These are phyloP conservation scores for Agrotis ipsilon DNA, from an alignment of 2,888 invertebrate genomes.

Conservation along the genomic window DNA sequence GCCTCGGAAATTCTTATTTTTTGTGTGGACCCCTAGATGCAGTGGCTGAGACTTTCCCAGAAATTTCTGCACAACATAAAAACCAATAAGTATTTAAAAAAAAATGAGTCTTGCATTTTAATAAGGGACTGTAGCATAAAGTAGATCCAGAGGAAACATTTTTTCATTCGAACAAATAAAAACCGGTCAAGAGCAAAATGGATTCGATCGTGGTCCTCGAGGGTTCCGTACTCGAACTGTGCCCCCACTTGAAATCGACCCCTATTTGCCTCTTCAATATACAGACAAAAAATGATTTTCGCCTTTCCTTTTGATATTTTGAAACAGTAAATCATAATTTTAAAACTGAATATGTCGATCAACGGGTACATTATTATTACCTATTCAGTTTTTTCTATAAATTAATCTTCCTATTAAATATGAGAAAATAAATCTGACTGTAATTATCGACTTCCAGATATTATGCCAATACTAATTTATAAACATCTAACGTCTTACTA, in stretches of 20 bases:
- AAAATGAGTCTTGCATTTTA: too few species aligned
- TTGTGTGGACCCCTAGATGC: too few species aligned
- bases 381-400: too few species aligned
- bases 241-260: constrained; percentile 36
- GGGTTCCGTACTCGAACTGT: constrained; percentile 18
- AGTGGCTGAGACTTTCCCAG: too few species aligned
- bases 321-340: background rate
- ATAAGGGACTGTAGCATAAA: background rate
- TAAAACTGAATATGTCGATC: background rate
- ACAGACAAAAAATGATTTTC: constrained; percentile 17
- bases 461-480: too few species aligned
- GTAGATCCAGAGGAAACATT: background rate
- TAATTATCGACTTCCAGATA: too few species aligned
- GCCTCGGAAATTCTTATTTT: too few species aligned
- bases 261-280: constrained; percentile 31
- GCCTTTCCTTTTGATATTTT: constrained; percentile 22
- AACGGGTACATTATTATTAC: background rate
- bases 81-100: too few species aligned
- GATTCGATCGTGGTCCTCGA: constrained; percentile 26
- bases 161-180: constrained; percentile 27
- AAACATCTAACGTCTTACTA: too few species aligned
- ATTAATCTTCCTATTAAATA: too few species aligned
- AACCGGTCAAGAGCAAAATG: constrained; percentile 28
- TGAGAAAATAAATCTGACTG: too few species aligned
- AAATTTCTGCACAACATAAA: too few species aligned